Evolutionary conservation across 2,113 vertebrate genomes (phyloP).

Genomic region (Clarias gariepinus): DNA sequence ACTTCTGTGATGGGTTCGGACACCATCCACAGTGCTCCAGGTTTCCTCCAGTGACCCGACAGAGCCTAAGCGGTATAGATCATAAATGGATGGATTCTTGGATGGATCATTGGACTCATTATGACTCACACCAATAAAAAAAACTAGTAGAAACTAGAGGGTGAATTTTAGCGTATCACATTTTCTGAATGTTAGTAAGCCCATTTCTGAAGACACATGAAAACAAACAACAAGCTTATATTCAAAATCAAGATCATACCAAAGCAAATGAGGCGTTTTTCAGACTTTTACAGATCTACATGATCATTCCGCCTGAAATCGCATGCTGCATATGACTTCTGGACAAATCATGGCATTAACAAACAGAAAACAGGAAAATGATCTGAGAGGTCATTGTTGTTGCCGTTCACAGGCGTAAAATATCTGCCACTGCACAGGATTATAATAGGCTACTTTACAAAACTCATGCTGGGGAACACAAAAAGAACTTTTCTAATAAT

Average conservation of each 20-base stretch:
- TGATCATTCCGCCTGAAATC: background rate
- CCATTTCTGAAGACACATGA: background rate
- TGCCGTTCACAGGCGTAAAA: background rate
- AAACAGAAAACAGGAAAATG: background rate
- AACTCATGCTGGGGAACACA: background rate
- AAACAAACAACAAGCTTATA: background rate
- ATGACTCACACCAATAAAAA: no score
- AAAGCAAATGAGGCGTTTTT: background rate
- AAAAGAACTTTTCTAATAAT: background rate
- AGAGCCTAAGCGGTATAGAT: no score
- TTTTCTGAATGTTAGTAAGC: background rate
- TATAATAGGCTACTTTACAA: background rate
- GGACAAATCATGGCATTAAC: background rate
- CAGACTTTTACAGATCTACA: background rate
- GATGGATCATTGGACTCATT: no score
- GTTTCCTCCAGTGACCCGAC: no score
- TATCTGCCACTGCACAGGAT: background rate
- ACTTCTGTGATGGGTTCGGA: no score
- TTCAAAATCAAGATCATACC: background rate
- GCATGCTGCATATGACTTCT: background rate
- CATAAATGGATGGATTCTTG: no score
- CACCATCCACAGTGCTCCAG: no score
- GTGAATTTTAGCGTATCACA: background rate
- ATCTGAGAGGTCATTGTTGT: background rate
- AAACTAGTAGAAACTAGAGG: no score